Evolutionary conservation across 2,113 vertebrate genomes (phyloP), one percentile per base, ranked within the genome.

Genomic region (Sebastes schlegelii): DNA sequence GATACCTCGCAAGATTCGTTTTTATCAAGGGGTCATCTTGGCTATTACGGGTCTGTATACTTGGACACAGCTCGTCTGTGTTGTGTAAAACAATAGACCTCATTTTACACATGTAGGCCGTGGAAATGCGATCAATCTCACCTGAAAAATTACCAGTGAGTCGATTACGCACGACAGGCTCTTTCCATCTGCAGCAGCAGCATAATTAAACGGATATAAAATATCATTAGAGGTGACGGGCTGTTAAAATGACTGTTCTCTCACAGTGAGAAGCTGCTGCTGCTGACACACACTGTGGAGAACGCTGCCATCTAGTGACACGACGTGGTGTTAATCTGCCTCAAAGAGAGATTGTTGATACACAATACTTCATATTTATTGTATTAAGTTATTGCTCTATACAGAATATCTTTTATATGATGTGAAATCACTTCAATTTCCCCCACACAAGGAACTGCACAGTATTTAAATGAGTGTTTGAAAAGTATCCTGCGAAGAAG

Each of bases 171-270:
- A 67, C 68, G 67, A 74, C 52, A 72, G 79, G 48, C 77, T 83
- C 88, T 90, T 82, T 86, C 72, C 76, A 85, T 82, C 65, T 91
- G 88, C 90, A 93, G 91, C 87, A 80, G 52, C 67, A 4, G 71
- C 55, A 74, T 92, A 93, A 92, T 94, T 91, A 91, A 89, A 91
- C 68, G 76, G 71, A 91, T 80, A 88, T 92, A 84, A 92, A 90
- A 92, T 83, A 87, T 91, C 89, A 88, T 93, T 90, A 92, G 81
- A 72, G 69, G 80, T 87, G 89, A 93, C 87, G 91, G 87, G 84
- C 80, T 82, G 83, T 88, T 83, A 85, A 85, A 84, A 85, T 84
- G 80, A 86, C 73, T 65, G 48, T 52, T 16, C 49, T 86, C 49
- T 64, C 49, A 34, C 34, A n/a, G 9, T 2, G n/a, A 55, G 43